phyloP scores from a whole-genome alignment of 2,797 vertebrate species.

The Hippopotamyrus pictus region DNA sequence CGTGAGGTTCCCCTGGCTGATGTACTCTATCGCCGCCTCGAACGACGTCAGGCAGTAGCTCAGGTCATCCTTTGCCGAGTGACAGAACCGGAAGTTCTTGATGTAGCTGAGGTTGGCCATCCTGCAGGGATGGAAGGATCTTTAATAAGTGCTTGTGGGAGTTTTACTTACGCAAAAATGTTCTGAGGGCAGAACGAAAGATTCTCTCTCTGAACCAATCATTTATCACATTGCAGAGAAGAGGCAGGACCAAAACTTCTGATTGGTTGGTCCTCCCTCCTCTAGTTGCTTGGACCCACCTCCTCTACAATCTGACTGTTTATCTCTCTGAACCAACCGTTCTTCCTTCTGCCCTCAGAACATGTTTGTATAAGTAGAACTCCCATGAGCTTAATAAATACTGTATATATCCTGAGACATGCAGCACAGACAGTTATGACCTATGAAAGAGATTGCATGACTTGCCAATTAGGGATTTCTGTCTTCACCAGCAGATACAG shows the following conservation, averaged over 20 bases:
- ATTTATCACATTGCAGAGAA: background rate
- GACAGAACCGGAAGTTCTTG: conserved; percentile 90
- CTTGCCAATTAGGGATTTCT: conserved; percentile 95
- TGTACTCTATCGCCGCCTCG: conserved; percentile 85
- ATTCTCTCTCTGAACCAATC: too few species aligned
- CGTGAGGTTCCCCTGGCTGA: conserved; percentile 81
- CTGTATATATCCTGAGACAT: background rate
- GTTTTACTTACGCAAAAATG: background rate
- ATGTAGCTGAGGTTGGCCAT: conserved; percentile 96
- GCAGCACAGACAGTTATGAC: background rate
- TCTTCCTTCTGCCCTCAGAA: background rate
- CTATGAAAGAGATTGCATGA: background rate
- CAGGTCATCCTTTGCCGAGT: conserved; percentile 82
- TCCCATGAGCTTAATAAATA: background rate
- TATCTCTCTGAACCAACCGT: background rate
- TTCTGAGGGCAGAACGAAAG: background rate
- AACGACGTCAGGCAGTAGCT: conserved; percentile 90
- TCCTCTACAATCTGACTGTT: background rate
- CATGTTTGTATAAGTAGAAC: background rate
- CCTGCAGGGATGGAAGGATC: conserved; percentile 54
- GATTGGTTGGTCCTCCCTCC: background rate
- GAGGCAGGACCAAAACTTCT: background rate
- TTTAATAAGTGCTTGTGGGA: background rate
- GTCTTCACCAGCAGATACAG: conserved; percentile 92
- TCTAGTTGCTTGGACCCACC: background rate